Evolutionary conservation across 1,140 invertebrate genomes (phyloP), one percentile per base, ranked within the genome.

Genomic region (Drosophila elegans): DNA sequence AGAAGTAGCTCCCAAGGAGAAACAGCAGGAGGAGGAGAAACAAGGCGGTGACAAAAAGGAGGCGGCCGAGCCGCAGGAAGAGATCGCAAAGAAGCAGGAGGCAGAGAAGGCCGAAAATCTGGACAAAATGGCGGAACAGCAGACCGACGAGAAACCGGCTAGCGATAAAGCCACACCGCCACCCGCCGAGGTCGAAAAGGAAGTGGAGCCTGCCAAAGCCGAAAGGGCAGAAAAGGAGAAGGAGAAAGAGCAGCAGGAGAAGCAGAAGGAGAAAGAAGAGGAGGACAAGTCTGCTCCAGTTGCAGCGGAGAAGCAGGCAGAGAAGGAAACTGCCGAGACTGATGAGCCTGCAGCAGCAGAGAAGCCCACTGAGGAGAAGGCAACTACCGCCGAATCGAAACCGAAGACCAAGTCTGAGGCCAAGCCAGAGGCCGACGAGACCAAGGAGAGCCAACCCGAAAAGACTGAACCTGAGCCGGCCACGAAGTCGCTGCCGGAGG

Each of bases 391-490:
- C 29, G 74, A 54, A 42, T 61, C 46, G 9, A 63, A 57, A 11
- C 67, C 36, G 44, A 52, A 80, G 11, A 51, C 12, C 36, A 44
- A 79, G 42, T 32, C 44, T 38, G 68, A 85, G 59, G 29, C 63
- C 10, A 74, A 67, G 42, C 34, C 39, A 9, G 78, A 79, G 27
- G 56, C 49, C 41, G 56, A 45, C 41, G 74, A 57, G 34, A n/a
- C 32, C 13, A 61, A 63, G 36, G 77, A 69, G 39, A 77, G 46
- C 59, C 62, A 78, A 25, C 56, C 48, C 25, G 74, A 85, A 55
- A 85, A 85, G 81, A 85, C 77, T 85, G 81, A 85, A 34, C 59
- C 62, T 29, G 60, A 57, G 42, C n/a, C 54, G 21, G 66, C 36
- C 11, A 34, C 44, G 21, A 36, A 60, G 45, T 53, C 71, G 36